Evolutionary conservation across 2,113 vertebrate species (phyloP), one percentile per base, ranked within the genome.

Genomic region (Butorides virescens): DNA sequence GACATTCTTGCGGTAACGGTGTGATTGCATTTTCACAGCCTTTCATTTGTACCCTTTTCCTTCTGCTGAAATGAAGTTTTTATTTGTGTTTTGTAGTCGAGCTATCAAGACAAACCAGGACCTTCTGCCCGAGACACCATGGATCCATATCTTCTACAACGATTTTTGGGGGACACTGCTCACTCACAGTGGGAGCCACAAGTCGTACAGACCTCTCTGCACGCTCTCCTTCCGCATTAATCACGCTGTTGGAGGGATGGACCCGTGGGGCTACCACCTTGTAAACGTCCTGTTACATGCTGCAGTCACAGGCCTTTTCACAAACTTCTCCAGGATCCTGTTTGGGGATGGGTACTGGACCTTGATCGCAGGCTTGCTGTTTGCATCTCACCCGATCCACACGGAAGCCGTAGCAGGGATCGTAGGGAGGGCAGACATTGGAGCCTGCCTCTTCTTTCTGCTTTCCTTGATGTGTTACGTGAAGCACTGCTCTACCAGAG

Each of bases 61-160:
- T 75, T 94, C 86, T 75, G n/a, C 23, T 97, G 94, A 96, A 93
- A 86, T 66, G 17, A 82, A 52, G 13, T 76, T 76, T 95, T 89
- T 77, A 30, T 94, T 94, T 95, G 71, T 96, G 93, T 97, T 96
- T 97, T 97, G 42, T 93, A 99, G 99, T 98, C 99, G 99, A 95
- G 99, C 99, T 68, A 99, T 99, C 98, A 99, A 99, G 98, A 99
- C 99, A 78, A 99, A 99, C 97, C 99, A 99, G 95, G 99, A 99
- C 97, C 99, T 99, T 81, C 98, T 99, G 52, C 99, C 99, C 4
- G 99, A 99, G 97, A 99, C 99, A 0, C 99, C 99, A 0, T 99
- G 99, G 99, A 99, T 96, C 16, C 99, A 99, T 76, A 98, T 99
- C 96, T 99, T 99, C 98, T 99, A 99, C 92, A 99, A 99, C 93